A percentile compares a stretch with the other conserved stretches of the same genome.
These are phyloP conservation scores for Cheiracanthium punctorium DNA, from an alignment of 2,888 invertebrate species.

Conservation along the genomic window DNA sequence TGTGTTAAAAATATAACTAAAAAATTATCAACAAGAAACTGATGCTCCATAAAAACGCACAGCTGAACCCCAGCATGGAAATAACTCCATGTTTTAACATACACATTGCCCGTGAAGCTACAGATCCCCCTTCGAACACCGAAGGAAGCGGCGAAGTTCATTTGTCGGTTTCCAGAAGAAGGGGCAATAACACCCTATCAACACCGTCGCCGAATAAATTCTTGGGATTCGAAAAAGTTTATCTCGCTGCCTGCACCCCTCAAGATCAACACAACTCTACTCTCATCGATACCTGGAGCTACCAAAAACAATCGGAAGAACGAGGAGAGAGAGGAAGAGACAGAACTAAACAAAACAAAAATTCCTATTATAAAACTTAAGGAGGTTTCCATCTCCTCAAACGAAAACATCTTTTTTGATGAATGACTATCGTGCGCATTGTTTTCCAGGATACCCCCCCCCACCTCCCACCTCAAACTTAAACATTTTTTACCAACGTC, in stretches of 20 bases:
- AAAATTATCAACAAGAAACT: too few relatives aligned
- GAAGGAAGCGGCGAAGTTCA: neutral
- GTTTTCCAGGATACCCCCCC: conserved; percentile 31
- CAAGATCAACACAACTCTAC: neutral
- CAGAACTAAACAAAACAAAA: neutral
- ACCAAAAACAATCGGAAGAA: conserved; percentile 3
- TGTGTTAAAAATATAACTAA: too few relatives aligned
- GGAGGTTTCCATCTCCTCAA: conserved; percentile 9
- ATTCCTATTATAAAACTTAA: conserved; percentile 13
- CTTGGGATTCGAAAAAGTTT: neutral
- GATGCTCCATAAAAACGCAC: too few relatives aligned
- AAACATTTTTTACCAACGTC: conserved; percentile 8
- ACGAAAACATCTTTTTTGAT: conserved; percentile 54
- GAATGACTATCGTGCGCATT: conserved; percentile 61
- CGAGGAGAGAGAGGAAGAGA: neutral
- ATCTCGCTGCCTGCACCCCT: neutral
- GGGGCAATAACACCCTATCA: neutral
- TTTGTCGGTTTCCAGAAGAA: neutral
- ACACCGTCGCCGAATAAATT: neutral
- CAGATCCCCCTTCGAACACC: neutral
- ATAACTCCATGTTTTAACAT: too few relatives aligned
- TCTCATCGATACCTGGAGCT: conserved; percentile 8
- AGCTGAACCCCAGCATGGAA: too few relatives aligned
- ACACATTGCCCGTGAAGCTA: neutral
- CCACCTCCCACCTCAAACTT: neutral